Percentiles rank a stretch among this genome's conserved stretches.
These are phyloP conservation scores for Lynx canadensis DNA, from an alignment of 2,113 vertebrate species.

Conservation along the genomic window DNA sequence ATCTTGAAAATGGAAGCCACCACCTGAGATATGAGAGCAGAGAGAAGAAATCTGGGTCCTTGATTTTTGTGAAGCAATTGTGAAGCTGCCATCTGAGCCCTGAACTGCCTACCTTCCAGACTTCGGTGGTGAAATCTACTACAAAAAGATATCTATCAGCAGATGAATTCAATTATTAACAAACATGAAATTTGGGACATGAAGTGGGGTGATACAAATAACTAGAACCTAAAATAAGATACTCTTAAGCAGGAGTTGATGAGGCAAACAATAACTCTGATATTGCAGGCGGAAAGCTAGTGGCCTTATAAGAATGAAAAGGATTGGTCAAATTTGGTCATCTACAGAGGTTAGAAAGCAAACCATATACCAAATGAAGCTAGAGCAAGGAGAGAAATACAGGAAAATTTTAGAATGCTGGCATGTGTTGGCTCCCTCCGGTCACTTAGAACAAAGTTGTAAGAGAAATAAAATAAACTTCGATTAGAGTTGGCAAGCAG, in stretches of 20 bases:
- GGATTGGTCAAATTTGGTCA: background rate
- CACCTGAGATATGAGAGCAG: background rate
- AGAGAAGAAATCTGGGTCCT: background rate
- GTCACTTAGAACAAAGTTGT: background rate
- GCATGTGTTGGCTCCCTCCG: background rate
- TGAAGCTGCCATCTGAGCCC: background rate
- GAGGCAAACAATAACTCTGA: background rate
- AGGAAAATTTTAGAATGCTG: constrained; percentile 28
- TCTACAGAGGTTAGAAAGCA: background rate
- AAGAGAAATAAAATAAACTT: constrained; percentile 45
- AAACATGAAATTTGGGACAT: background rate
- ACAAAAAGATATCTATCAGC: background rate
- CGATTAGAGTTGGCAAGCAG: background rate
- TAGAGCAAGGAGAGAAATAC: background rate
- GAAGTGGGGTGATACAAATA: background rate
- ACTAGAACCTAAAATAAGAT: background rate
- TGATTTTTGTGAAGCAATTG: background rate
- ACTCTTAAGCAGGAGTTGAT: background rate
- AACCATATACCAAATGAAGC: background rate
- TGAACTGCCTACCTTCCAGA: background rate
- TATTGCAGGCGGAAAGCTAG: background rate
- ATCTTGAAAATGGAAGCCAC: constrained; percentile 42
- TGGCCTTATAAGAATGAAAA: background rate
- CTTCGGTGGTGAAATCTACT: background rate
- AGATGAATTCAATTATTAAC: background rate